Base-by-base conservation (phyloP, 2,888 invertebrate genomes). In the Diaperis boleti region DNA sequence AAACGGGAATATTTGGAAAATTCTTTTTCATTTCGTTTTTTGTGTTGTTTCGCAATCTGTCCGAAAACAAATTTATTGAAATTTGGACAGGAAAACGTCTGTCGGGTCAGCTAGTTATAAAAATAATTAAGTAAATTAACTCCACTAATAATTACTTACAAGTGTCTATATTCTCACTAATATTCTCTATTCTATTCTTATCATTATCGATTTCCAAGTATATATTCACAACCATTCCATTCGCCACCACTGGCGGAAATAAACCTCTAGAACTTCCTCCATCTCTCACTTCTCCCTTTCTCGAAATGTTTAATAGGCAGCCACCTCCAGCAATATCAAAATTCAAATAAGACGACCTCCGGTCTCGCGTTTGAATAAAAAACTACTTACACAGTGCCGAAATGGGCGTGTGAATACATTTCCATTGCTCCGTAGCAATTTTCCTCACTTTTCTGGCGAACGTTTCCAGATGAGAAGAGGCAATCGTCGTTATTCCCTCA, bases 321-420 rank as follows among this genome's bases (percentile, higher is more conserved):
- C 49, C 49, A 49, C 49, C 49, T 49, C 18, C 49, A 41, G 65
- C 73, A 75, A 75, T 76, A 72, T 72, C 70, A 71, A 72, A 73
- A 74, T 76, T 76, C 74, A 74, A 76, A 76, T 74, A 71, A 73
- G 72, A 67, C 72, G 66, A 72, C 74, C 72, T 72, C 72, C 67
- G 67, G 64, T 63, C 50, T 47, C 39, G 39, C 14, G 18, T 75
- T 76, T 77, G 76, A 78, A 78, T 78, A 78, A 78, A 76, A 77
- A 76, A 74, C 77, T 76, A 76, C 77, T 77, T 75, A 76, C 75
- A 75, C 74, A 72, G 68, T 69, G 69, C 64, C 70, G 67, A 72
- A 76, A 75, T 72, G 75, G 76, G 74, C 71, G 74, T 69, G 72
- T 69, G 74, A 75, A 75, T 74, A 73, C 75, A 75, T 74, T 76